Evolutionary conservation across 2,888 invertebrate genomes (phyloP).

Genomic region (Coleophora flavipennella): DNA sequence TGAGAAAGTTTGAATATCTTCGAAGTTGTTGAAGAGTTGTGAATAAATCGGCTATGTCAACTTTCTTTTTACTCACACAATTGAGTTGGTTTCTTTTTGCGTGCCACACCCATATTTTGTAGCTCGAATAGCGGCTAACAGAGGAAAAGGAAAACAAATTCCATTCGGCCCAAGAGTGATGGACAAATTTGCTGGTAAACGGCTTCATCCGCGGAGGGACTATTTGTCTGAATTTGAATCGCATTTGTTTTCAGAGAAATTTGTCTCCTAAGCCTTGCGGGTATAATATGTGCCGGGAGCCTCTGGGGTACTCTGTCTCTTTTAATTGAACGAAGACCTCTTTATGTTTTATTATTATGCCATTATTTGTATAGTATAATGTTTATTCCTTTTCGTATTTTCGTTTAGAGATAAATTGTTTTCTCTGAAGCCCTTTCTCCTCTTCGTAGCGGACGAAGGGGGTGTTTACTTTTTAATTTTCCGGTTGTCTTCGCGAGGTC

Average conservation of each 20-base stretch:
- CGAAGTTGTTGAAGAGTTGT: background rate
- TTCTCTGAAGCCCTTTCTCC: slow-evolving; percentile 24
- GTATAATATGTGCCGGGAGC: slow-evolving; percentile 42
- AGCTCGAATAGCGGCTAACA: slow-evolving; percentile 27
- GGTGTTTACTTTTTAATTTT: slow-evolving; percentile 67
- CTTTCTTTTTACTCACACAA: slow-evolving; percentile 16
- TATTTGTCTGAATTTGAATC: slow-evolving; percentile 72
- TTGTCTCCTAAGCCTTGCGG: slow-evolving; percentile 63
- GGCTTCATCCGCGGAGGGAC: slow-evolving; percentile 64
- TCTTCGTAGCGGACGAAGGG: slow-evolving; percentile 33
- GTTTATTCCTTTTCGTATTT: slow-evolving; percentile 5
- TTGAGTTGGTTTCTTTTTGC: slow-evolving; percentile 15
- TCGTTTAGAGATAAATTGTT: slow-evolving; percentile 4
- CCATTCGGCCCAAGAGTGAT: slow-evolving; percentile 60
- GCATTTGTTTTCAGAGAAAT: slow-evolving; percentile 67
- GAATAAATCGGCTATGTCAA: background rate
- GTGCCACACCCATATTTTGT: slow-evolving; percentile 5
- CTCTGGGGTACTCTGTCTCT: slow-evolving; percentile 46
- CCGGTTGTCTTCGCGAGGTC: slow-evolving; percentile 63
- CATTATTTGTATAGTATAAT: slow-evolving; percentile 30
- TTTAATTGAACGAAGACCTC: slow-evolving; percentile 61
- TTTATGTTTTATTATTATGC: slow-evolving; percentile 33
- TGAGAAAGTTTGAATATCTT: slow-evolving; percentile 1
- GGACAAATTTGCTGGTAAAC: slow-evolving; percentile 69
- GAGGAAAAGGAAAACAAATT: slow-evolving; percentile 52